These are phyloP conservation scores for Torymus auratus DNA, from an alignment of 2,888 invertebrate genomes.

Conservation along the genomic window DNA sequence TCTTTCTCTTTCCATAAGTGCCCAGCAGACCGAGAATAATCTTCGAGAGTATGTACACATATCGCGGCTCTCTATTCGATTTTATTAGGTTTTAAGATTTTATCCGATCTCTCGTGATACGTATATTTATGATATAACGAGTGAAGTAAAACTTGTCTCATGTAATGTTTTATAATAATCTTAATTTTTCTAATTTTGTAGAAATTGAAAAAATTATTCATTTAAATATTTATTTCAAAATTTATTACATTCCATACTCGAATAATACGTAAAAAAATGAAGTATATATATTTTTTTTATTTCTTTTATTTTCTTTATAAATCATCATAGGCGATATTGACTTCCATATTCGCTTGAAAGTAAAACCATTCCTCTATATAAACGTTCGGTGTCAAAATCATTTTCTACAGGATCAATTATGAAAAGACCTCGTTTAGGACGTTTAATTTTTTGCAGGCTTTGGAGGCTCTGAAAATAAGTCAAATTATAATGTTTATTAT, in stretches of 20 bases:
- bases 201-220: too few species aligned
- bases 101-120: conserved; percentile 52
- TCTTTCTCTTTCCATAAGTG: too few species aligned
- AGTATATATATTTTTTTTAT: too few species aligned
- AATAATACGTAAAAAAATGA: too few species aligned
- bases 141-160: too few species aligned
- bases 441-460: conserved; percentile 64
- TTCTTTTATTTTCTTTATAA: too few species aligned
- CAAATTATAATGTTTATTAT: not conserved
- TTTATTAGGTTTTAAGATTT: conserved; percentile 75
- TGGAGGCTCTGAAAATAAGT: conserved; percentile 62
- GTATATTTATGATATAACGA: too few species aligned
- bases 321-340: conserved; percentile 1
- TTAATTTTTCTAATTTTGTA: too few species aligned
- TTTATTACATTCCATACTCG: too few species aligned
- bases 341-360: conserved; percentile 67
- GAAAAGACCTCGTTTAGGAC: conserved; percentile 68
- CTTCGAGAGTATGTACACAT: conserved; percentile 68
- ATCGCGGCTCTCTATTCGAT: conserved; percentile 73
- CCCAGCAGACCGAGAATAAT: conserved; percentile 71
- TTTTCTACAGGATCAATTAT: conserved; percentile 65
- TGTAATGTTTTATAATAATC: too few species aligned
- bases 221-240: too few species aligned
- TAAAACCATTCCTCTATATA: conserved; percentile 73
- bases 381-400: conserved; percentile 68